phyloP scores from a whole-genome alignment of 1,140 invertebrate species.

The Sitobion miscanthi region DNA sequence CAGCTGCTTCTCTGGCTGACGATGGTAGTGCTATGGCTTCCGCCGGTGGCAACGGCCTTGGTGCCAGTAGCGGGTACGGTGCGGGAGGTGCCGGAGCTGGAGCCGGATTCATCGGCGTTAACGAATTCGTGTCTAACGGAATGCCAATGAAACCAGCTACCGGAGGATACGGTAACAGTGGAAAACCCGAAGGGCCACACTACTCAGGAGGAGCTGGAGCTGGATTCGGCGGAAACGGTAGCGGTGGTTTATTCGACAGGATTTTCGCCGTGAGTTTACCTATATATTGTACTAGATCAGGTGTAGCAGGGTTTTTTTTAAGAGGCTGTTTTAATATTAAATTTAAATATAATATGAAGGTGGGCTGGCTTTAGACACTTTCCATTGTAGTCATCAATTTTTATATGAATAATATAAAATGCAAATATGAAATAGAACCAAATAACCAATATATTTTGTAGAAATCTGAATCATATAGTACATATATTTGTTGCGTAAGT shows the following conservation, averaged over 20 bases:
- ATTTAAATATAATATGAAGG: too few species aligned
- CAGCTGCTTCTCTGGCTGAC: slow-evolving; percentile 26
- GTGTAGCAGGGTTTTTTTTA: too few species aligned
- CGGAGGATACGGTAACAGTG: not conserved
- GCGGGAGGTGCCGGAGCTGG: not conserved
- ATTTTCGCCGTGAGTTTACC: slow-evolving; percentile 56
- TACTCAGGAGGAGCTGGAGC: not conserved
- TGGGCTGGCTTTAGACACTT: too few species aligned
- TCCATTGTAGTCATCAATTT: too few species aligned
- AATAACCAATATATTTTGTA: too few species aligned
- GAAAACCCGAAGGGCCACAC: not conserved
- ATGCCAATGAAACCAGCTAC: not conserved
- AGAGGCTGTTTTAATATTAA: too few species aligned
- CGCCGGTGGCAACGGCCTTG: slow-evolving; percentile 18
- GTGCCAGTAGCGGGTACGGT: slow-evolving; percentile 35
- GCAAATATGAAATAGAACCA: too few species aligned
- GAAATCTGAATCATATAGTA: too few species aligned
- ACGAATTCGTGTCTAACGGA: not conserved
- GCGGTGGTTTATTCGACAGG: slow-evolving; percentile 52
- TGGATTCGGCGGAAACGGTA: not conserved
- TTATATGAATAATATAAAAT: too few species aligned
- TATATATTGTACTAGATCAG: not conserved
- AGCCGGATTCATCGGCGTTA: not conserved
- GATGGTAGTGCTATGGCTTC: slow-evolving; percentile 31
- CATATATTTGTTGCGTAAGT: too few species aligned